Evolutionary conservation across 2,113 vertebrate genomes (phyloP), one percentile per base, ranked within the genome.

Genomic region (Vimba vimba): DNA sequence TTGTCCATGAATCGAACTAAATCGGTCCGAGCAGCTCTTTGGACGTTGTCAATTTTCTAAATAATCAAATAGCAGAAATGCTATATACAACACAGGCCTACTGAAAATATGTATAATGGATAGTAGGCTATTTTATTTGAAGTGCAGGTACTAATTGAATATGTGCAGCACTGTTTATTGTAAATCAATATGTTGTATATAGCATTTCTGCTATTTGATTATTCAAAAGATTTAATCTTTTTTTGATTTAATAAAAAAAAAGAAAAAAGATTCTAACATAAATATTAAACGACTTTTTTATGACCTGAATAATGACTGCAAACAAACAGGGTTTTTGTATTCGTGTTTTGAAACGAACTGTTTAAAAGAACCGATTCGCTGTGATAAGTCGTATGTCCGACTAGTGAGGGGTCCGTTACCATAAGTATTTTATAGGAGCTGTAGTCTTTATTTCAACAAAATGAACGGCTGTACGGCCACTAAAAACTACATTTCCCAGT

Each of bases 401-500:
- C 2, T 25, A 25, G 23, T 82, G 60, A n/a, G 33, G 25, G n/a
- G 36, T 25, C 19, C 64, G 19, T 57, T 57, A 2, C 55, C 2
- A 7, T 6, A 23, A 25, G 0, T 7, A 13, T 3, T 23, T 33
- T 12, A 55, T 82, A 83, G 66, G 82, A 52, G 76, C 25, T 83
- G 87, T 88, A 85, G 85, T 88, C 82, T 50, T 47, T 21, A 55
- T 4, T 2, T 13, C 1, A 39, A 2, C 0, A 3, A 2, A 1
- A 15, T 23, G 0, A 25, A 82, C 30, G 6, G 0, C 2, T 13
- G 7, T 8, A 9, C 1, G 3, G 1, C 1, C 7, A 15, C 4
- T 13, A 5, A 6, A 30, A 87, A 93, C 92, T 90, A 85, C 89
- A 89, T 33, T 0, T 19, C 47, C 91, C 90, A 90, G 52, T 71